A percentile compares a stretch with the other conserved stretches of the same genome.
These are phyloP conservation scores for Lochmaea capreae DNA, from an alignment of 2,888 invertebrate genomes.

Conservation along the genomic window DNA sequence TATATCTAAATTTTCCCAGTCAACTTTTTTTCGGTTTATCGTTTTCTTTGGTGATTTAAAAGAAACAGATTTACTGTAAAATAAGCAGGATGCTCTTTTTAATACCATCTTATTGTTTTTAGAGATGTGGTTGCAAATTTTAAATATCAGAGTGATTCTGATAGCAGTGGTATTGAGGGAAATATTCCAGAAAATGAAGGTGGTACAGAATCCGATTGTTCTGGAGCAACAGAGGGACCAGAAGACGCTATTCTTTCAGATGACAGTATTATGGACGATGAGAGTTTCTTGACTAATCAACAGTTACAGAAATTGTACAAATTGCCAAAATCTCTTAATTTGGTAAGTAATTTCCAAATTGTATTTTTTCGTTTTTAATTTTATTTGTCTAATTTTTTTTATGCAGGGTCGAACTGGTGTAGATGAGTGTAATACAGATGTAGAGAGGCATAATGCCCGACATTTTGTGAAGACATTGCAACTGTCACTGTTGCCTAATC, in stretches of 20 bases:
- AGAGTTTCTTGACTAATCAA: constrained; percentile 70
- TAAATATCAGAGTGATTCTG: constrained; percentile 75
- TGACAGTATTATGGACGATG: constrained; percentile 84
- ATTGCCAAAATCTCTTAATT: constrained; percentile 70
- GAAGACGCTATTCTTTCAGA: constrained; percentile 70
- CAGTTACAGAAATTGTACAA: constrained; percentile 68
- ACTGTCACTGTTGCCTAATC: constrained; percentile 79
- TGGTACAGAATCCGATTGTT: constrained; percentile 65
- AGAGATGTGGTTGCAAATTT: constrained; percentile 76
- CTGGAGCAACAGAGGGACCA: constrained; percentile 78
- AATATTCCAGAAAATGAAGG: constrained; percentile 63
- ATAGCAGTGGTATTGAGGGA: constrained; percentile 68
- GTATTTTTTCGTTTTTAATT: not conserved
- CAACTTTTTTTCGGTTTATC: too few species aligned
- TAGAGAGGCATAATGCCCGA: constrained; percentile 87
- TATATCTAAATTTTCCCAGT: too few species aligned
- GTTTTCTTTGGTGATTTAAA: too few species aligned
- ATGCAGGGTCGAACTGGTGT: constrained; percentile 62
- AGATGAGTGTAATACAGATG: constrained; percentile 80
- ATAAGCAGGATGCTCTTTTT: not conserved
- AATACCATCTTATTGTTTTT: constrained; percentile 50
- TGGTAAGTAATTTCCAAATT: constrained; percentile 58
- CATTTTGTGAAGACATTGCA: constrained; percentile 84
- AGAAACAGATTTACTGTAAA: not conserved
- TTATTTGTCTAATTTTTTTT: constrained; percentile 39